phyloP scores from a whole-genome alignment of 1,140 invertebrate species.

The Neodiprion lecontei region DNA sequence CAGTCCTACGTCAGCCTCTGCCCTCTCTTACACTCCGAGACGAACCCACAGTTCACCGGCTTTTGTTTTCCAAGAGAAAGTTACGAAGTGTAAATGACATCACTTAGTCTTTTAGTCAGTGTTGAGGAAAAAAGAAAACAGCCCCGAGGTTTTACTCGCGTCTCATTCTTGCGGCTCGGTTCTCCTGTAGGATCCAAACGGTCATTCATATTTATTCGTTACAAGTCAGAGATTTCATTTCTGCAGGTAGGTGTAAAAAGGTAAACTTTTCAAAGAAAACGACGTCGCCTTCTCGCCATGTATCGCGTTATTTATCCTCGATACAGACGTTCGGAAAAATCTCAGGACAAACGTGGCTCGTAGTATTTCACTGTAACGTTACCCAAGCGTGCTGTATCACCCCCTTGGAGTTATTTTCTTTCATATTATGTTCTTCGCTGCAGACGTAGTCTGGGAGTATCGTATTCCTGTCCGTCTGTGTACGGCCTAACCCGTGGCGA shows the following conservation, averaged over 20 bases:
- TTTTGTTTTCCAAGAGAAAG: constrained; percentile 25
- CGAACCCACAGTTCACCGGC: neutral
- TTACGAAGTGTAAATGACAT: constrained; percentile 44
- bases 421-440: neutral
- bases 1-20: constrained; percentile 39
- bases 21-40: constrained; percentile 21
- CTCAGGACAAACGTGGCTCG: constrained; percentile 9
- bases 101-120: constrained; percentile 34
- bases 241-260: neutral
- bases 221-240: neutral
- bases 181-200: neutral
- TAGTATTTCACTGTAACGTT: constrained; percentile 49
- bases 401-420: constrained; percentile 5
- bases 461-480: neutral
- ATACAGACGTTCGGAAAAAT: neutral
- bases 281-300: neutral
- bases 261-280: neutral
- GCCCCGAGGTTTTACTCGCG: neutral
- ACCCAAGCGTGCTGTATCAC: constrained; percentile 47
- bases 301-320: neutral
- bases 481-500: neutral
- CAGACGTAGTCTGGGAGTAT: neutral
- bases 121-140: neutral
- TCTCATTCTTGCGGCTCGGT: neutral
- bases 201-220: neutral